These are phyloP conservation scores for Kryptopterus vitreolus DNA, from an alignment of 2,797 vertebrate species.

Conservation along the genomic window DNA sequence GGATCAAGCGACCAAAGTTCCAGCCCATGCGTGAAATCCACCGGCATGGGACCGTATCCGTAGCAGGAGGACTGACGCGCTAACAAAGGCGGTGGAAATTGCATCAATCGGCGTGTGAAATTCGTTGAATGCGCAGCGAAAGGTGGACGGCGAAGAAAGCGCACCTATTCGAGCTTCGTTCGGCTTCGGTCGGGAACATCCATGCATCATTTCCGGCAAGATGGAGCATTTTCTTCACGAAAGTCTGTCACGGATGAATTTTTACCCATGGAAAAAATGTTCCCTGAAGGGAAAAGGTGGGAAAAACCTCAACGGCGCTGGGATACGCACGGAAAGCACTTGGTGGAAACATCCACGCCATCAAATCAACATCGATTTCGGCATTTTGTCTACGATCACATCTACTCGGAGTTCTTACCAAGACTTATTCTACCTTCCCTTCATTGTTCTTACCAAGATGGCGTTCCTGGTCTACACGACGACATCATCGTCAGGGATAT, in stretches of 20 bases:
- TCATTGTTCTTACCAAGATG: too few relatives aligned
- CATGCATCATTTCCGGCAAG: neutral
- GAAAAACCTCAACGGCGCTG: too few relatives aligned
- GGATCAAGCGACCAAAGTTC: neutral
- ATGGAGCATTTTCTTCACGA: constrained; percentile 3
- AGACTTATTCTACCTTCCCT: neutral
- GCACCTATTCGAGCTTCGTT: constrained; percentile 25
- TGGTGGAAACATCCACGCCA: too few relatives aligned
- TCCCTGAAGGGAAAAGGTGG: neutral
- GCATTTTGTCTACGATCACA: too few relatives aligned
- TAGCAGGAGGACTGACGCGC: constrained; percentile 6
- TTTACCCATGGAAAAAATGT: neutral
- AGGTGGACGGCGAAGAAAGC: neutral
- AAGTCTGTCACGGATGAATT: neutral
- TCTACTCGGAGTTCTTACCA: neutral
- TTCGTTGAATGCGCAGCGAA: constrained; percentile 2
- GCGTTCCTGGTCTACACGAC: neutral
- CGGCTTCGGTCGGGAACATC: constrained; percentile 12
- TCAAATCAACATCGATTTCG: too few relatives aligned
- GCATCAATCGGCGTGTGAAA: constrained; percentile 27
- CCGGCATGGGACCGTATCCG: neutral
- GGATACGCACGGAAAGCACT: neutral
- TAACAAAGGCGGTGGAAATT: constrained; percentile 22
- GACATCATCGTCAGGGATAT: neutral
- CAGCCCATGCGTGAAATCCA: constrained; percentile 15